These are phyloP conservation scores for Lepidurus couesii DNA, from an alignment of 1,140 invertebrate species.

Conservation along the genomic window DNA sequence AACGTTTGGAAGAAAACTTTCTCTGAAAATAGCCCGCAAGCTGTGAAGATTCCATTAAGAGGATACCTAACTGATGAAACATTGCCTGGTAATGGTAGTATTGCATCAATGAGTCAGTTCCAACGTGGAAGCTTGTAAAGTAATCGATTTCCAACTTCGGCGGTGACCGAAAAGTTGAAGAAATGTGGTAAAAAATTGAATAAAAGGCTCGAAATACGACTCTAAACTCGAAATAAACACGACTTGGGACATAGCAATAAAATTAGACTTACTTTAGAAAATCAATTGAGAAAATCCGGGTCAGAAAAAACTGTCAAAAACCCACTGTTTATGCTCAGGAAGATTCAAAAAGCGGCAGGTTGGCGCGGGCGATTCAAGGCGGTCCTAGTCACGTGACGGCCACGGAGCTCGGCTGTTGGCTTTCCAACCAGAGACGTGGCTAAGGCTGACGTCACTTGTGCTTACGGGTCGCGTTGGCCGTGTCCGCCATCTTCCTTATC, in stretches of 20 bases:
- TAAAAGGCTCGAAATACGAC: too few species aligned
- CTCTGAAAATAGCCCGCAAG: background rate
- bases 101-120: background rate
- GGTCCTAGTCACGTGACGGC: background rate
- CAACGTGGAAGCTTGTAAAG: background rate
- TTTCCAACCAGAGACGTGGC: background rate
- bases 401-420: background rate
- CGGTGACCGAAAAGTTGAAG: too few species aligned
- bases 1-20: background rate
- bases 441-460: background rate
- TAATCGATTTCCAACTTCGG: background rate
- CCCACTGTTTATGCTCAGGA: background rate
- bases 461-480: conserved; percentile 20
- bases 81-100: too few species aligned
- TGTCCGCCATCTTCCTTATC: conserved; percentile 18
- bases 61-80: too few species aligned
- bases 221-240: too few species aligned
- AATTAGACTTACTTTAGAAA: background rate
- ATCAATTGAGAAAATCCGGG: background rate
- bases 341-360: background rate
- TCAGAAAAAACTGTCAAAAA: background rate
- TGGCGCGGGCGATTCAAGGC: background rate
- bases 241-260: background rate
- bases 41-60: background rate
- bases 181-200: too few species aligned